phyloP scores from a whole-genome alignment of 2,113 vertebrate species.

The Scomber scombrus region DNA sequence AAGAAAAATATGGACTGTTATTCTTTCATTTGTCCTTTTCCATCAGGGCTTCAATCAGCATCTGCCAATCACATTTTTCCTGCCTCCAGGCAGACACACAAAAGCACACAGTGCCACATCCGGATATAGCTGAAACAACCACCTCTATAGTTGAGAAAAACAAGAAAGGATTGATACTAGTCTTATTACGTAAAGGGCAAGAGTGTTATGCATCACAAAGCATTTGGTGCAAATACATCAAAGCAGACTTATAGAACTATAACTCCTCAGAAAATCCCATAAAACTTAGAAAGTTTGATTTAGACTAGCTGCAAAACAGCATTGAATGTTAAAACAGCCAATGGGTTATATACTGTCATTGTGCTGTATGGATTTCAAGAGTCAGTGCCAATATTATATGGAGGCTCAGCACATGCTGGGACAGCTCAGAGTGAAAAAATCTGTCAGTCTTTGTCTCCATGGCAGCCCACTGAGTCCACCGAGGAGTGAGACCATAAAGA shows the following conservation, averaged over 20 bases:
- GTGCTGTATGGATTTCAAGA: constrained; percentile 11
- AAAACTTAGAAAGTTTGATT: constrained; percentile 23
- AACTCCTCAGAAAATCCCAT: constrained; percentile 3
- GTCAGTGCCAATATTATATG: background rate
- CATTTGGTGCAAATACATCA: constrained; percentile 21
- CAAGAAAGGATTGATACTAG: constrained; percentile 18
- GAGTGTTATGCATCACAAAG: constrained; percentile 14
- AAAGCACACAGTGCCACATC: constrained; percentile 29
- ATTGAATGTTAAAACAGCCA: background rate
- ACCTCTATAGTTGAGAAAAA: constrained; percentile 43
- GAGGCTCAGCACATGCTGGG: constrained; percentile 37
- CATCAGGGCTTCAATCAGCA: constrained; percentile 67
- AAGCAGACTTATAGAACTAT: constrained; percentile 1
- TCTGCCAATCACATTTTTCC: constrained; percentile 71
- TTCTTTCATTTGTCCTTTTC: constrained; percentile 68
- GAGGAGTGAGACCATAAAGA: constrained; percentile 19
- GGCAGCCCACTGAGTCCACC: constrained; percentile 43
- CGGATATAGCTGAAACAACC: constrained; percentile 42
- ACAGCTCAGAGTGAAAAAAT: constrained; percentile 51
- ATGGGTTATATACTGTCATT: background rate
- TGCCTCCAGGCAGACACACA: constrained; percentile 63
- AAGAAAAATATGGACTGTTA: constrained; percentile 50
- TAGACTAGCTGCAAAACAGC: background rate
- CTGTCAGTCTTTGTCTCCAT: constrained; percentile 45
- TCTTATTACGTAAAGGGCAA: constrained; percentile 31